Base-by-base conservation (phyloP, 2,113 vertebrate genomes). In the Meleagris gallopavo region DNA sequence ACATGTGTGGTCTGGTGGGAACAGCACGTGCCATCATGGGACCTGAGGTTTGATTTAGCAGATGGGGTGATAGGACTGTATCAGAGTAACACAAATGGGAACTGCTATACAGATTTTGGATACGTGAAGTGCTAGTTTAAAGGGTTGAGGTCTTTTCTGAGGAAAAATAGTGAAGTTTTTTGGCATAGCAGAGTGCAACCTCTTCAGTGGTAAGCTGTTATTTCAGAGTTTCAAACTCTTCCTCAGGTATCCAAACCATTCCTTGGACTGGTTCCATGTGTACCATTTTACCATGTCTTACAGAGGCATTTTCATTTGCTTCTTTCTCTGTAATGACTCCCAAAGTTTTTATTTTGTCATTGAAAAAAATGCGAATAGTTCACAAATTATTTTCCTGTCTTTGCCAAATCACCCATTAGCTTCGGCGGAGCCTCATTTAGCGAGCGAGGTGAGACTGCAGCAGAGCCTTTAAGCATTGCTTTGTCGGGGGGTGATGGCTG, bases 341-440 rank as follows among this genome's bases (percentile, higher is more conserved):
- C 46, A 3, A 83, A 52, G 60, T 69, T 70, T 94, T 87, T 78
- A 27, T 60, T 95, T 88, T 78, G n/a, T 43, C 83, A 86, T 81
- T 90, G 72, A 78, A 94, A 93, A 96, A 86, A 85, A n/a, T 57
- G 57, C n/a, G 71, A 64, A 77, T 77, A 83, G 64, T 85, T 88
- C 41, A 58, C 83, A 67, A 76, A 83, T 92, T 91, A 89, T 92
- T 89, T 94, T 67, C 79, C 69, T 15, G 11, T 71, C 72, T 94
- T 87, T 91, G 89, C 85, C 94, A 95, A 88, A 83, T 85, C 36
- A 91, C 75, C 87, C 96, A 95, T 95, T 95, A 96, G 92, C 1
- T 0, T 74, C 79, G 38, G 38, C 1, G 9, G 69, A 71, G 87
- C 60, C 52, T 86, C 85, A 90, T 90, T 89, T 86, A 91, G 65